A percentile compares a stretch with the other conserved stretches of the same genome.
These are phyloP conservation scores for Microplitis deprimator DNA, from an alignment of 2,888 invertebrate species.

Conservation along the genomic window DNA sequence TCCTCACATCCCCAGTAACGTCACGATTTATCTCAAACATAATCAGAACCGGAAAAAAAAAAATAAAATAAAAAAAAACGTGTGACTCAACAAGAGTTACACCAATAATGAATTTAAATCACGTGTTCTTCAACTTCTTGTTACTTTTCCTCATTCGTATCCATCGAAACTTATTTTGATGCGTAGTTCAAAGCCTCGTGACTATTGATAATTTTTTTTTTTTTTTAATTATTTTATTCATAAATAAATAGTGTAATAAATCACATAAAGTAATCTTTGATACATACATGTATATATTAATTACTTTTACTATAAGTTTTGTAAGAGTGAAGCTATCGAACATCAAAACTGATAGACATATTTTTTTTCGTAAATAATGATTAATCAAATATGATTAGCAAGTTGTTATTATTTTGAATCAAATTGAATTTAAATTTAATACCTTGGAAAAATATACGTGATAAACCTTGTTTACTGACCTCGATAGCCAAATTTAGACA, in stretches of 20 bases:
- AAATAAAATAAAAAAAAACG: conserved; percentile 6
- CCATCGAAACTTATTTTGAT: neutral
- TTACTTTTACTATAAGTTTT: too few species aligned
- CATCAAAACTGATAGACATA: neutral
- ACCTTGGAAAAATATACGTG: conserved; percentile 8
- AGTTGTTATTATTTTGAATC: neutral
- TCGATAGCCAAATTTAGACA: neutral
- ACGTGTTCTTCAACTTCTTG: conserved; percentile 8
- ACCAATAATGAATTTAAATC: conserved; percentile 27
- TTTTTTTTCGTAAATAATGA: neutral
- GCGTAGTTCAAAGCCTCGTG: neutral
- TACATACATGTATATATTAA: neutral
- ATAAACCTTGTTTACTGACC: conserved; percentile 1
- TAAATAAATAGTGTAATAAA: neutral
- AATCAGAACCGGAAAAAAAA: neutral
- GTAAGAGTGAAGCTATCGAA: neutral
- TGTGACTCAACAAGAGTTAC: conserved; percentile 30
- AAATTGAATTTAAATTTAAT: neutral
- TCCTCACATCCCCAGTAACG: conserved; percentile 12
- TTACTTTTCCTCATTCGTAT: neutral
- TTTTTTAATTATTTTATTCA: neutral
- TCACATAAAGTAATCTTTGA: neutral
- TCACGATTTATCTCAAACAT: conserved; percentile 19
- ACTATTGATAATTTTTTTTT: neutral
- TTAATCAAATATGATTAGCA: neutral